phyloP scores from a whole-genome alignment of 1,140 invertebrate species.

The Polypedilum vanderplanki region DNA sequence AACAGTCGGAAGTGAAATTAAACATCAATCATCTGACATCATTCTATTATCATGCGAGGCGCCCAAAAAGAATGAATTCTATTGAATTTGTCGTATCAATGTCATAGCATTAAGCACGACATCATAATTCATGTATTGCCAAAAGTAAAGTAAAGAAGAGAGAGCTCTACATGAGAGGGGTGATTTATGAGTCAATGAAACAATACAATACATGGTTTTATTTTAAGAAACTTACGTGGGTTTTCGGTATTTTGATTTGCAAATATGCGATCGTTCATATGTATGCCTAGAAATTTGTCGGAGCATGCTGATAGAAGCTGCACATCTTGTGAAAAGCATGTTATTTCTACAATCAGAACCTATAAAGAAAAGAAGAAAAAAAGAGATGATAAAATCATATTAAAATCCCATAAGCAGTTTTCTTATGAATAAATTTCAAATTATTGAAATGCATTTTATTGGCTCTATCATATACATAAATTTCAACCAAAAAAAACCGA shows the following conservation, averaged over 20 bases:
- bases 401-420: neutral
- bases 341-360: slow-evolving; percentile 27
- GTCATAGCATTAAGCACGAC: too few species aligned
- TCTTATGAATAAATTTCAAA: too few species aligned
- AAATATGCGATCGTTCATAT: neutral
- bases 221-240: slow-evolving; percentile 15
- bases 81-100: too few species aligned
- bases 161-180: neutral
- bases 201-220: neutral
- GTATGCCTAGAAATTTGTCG: neutral
- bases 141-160: too few species aligned
- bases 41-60: neutral
- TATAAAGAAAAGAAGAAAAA: too few species aligned
- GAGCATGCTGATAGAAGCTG: slow-evolving; percentile 21
- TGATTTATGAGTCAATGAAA: neutral
- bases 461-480: too few species aligned
- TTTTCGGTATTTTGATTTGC: slow-evolving; percentile 14
- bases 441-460: too few species aligned
- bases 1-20: neutral
- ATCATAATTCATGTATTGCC: too few species aligned
- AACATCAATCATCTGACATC: neutral
- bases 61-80: too few species aligned
- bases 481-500: too few species aligned
- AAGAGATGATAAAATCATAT: neutral
- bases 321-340: slow-evolving; percentile 21